Base-by-base conservation (phyloP, 2,113 vertebrate genomes). In the Sterna hirundo region DNA sequence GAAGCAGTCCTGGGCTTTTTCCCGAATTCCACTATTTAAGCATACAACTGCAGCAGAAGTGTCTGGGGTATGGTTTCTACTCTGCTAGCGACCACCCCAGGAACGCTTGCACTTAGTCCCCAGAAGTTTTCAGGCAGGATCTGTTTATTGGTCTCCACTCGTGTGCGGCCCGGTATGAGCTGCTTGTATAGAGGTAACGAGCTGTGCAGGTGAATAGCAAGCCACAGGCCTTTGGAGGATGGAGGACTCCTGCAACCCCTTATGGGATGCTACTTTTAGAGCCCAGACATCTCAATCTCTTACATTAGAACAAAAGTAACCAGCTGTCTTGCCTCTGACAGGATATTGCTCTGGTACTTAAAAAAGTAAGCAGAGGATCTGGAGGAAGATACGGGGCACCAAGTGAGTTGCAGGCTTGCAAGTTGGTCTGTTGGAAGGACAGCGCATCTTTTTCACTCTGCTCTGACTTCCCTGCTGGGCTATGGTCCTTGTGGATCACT, bases 11-110 rank as follows among this genome's bases (percentile, higher is more conserved):
- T 52, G 16, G 10, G 2, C 17, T 79, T 75, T 47, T 19, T 6
- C 44, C 23, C 6, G 20, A 19, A 58, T 38, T 69, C 23, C 69
- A n/a, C 54, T 77, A 5, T 23, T 18, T 5, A 32, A 57, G 46
- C 42, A 8, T 0, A 0, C 49, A 47, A 2, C 29, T n/a, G 17
- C 40, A 75, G 15, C 57, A 55, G 29, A 14, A n/a, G 7, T 11
- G 10, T 6, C 55, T 42, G n/a, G 6, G 25, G 1, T 4, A 0
- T 4, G 9, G 22, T 58, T 70, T 54, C 64, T 71, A 9, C 34
- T 66, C 26, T 47, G 21, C 7, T 40, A 61, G 30, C 0, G 5
- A n/a, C 32, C 58, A 23, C 18, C 11, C 44, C 42, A 38, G 51
- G 6, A 38, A 7, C 0, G 1, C 14, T 26, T 32, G 23, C 10